Conservation (phyloP, 2,797 vertebrate genomes). For the Selene dorsalis region DNA sequence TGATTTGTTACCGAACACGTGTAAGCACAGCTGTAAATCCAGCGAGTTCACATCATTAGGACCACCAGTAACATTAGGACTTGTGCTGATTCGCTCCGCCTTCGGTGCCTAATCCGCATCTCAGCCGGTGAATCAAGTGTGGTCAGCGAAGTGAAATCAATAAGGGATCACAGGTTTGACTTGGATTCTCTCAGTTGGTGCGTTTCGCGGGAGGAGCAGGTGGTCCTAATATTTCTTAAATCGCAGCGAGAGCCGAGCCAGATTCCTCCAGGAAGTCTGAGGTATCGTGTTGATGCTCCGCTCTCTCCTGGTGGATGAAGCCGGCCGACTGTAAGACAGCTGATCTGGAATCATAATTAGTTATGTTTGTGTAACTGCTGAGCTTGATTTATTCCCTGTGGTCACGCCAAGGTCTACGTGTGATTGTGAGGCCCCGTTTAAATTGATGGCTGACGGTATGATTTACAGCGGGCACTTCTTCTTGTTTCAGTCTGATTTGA, state of each 20-base stretch:
- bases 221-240: constrained; percentile 69
- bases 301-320: constrained; percentile 33
- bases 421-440: constrained; percentile 1
- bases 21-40: constrained; percentile 47
- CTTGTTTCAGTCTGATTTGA: constrained; percentile 15
- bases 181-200: constrained; percentile 31
- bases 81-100: constrained; percentile 22
- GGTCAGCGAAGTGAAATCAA: constrained; percentile 47
- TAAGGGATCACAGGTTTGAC: constrained; percentile 39
- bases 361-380: constrained; percentile 47
- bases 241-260: constrained; percentile 19
- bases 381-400: constrained; percentile 51
- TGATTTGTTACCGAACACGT: constrained; percentile 49
- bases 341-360: constrained; percentile 71
- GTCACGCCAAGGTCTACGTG: constrained; percentile 42
- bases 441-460: constrained; percentile 45
- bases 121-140: constrained; percentile 30
- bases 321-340: constrained; percentile 45
- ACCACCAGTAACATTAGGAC: constrained; percentile 44
- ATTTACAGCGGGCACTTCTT: constrained; percentile 21
- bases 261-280: constrained; percentile 33
- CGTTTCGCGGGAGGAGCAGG: constrained; percentile 54
- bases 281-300: constrained; percentile 43
- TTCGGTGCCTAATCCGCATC: constrained; percentile 15
- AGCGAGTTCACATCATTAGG: constrained; percentile 47